phyloP scores from a whole-genome alignment of 2,888 invertebrate species.

The Argynnis bischoffii region DNA sequence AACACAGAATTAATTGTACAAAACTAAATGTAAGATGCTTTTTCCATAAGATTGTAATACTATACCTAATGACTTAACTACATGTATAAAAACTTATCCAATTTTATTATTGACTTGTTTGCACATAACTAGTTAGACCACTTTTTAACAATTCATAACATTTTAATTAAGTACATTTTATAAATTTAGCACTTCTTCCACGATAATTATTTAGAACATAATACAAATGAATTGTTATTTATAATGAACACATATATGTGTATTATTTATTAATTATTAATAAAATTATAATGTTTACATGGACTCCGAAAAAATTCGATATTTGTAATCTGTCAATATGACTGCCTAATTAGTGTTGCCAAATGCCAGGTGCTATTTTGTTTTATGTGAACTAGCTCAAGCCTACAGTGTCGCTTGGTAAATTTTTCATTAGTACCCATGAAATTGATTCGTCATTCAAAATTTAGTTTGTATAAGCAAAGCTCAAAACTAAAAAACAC shows the following conservation, averaged over 20 bases:
- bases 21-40: too few relatives aligned
- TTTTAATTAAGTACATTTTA: neutral
- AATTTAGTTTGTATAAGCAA: too few relatives aligned
- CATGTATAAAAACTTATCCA: slow-evolving; percentile 9
- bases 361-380: neutral
- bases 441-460: neutral
- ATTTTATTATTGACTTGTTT: slow-evolving; percentile 21
- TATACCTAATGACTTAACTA: neutral
- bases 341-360: slow-evolving; percentile 15
- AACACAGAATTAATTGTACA: too few relatives aligned
- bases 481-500: too few relatives aligned
- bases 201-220: neutral
- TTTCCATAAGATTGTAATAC: neutral
- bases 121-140: slow-evolving; percentile 39
- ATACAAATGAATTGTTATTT: slow-evolving; percentile 1
- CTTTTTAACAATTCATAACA: slow-evolving; percentile 26
- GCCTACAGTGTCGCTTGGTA: too few relatives aligned
- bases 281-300: slow-evolving; percentile 28
- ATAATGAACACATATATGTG: neutral
- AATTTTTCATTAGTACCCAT: too few relatives aligned
- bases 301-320: slow-evolving; percentile 30
- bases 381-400: too few relatives aligned
- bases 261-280: neutral
- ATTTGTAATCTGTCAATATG: slow-evolving; percentile 14
- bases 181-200: slow-evolving; percentile 6